Evolutionary conservation across 2,888 invertebrate genomes (phyloP).

Genomic region (Melanostoma scalare): DNA sequence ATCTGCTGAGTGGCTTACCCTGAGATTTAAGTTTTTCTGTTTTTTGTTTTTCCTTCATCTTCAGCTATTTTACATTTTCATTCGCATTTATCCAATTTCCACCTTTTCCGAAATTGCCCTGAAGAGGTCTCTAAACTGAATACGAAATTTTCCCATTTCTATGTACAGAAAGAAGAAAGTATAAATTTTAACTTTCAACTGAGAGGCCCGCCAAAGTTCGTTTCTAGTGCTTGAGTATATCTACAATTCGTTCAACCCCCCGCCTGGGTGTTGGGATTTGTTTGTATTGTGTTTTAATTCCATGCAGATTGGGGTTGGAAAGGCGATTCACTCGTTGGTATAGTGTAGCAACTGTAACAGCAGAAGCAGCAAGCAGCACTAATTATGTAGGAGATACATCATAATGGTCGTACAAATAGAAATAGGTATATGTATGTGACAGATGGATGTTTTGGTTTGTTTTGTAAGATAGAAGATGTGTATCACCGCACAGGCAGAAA

Average conservation of each 20-base stretch:
- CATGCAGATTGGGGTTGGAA: slow-evolving; percentile 58
- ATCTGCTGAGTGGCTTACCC: slow-evolving; percentile 50
- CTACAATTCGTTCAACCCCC: background rate
- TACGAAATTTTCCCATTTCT: slow-evolving; percentile 56
- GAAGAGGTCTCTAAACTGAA: slow-evolving; percentile 31
- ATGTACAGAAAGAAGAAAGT: slow-evolving; percentile 28
- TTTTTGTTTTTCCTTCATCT: slow-evolving; percentile 5
- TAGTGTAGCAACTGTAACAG: background rate
- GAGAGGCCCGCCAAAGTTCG: background rate
- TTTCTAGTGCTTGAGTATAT: too few species aligned
- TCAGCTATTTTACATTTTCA: slow-evolving; percentile 54
- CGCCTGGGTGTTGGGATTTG: slow-evolving; percentile 15
- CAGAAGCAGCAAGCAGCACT: background rate
- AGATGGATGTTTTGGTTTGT: slow-evolving; percentile 22
- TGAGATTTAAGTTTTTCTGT: slow-evolving; percentile 46
- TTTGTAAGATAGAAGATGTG: slow-evolving; percentile 21
- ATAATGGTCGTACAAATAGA: background rate
- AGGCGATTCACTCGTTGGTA: slow-evolving; percentile 22
- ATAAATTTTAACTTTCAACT: slow-evolving; percentile 54
- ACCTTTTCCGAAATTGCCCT: slow-evolving; percentile 46
- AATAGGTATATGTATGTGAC: background rate
- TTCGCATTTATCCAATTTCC: slow-evolving; percentile 65
- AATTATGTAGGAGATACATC: slow-evolving; percentile 32
- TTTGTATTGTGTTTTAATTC: slow-evolving; percentile 59
- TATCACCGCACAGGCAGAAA: slow-evolving; percentile 19